Evolutionary conservation across 1,140 invertebrate species (phyloP).

Genomic region (Bombus confusus): DNA sequence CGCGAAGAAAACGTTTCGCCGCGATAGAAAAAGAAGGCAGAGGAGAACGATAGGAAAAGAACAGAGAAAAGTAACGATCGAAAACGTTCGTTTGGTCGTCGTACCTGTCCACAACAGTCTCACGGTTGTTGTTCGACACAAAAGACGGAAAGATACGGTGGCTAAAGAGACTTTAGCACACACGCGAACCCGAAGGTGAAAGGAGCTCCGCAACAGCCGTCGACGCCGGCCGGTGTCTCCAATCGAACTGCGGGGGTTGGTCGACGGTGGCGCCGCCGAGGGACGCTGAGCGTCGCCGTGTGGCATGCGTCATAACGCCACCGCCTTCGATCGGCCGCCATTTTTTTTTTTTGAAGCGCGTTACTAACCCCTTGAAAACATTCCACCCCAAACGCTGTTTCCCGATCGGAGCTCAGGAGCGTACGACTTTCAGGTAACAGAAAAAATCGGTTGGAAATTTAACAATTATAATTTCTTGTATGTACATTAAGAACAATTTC

Average conservation of each 20-base stretch:
- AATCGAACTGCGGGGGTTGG: conserved; percentile 80
- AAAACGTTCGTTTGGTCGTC: neutral
- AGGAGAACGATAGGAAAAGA: neutral
- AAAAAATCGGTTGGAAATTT: neutral
- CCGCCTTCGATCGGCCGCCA: conserved; percentile 73
- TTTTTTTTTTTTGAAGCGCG: conserved; percentile 67
- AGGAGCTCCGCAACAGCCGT: conserved; percentile 64
- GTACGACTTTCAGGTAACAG: neutral
- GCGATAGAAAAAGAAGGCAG: neutral
- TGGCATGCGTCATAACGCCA: conserved; percentile 69
- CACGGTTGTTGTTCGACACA: neutral
- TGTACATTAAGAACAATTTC: too few relatives aligned
- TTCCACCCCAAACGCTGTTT: conserved; percentile 51
- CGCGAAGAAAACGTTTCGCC: neutral
- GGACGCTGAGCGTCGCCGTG: conserved; percentile 55
- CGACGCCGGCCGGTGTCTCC: conserved; percentile 80
- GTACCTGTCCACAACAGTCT: conserved; percentile 17
- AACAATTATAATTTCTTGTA: too few relatives aligned
- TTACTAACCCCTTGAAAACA: conserved; percentile 71
- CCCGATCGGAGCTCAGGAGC: conserved; percentile 51
- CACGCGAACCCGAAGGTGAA: conserved; percentile 51
- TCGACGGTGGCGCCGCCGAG: conserved; percentile 78
- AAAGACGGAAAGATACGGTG: neutral
- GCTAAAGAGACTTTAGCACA: conserved; percentile 18
- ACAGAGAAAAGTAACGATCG: neutral